Base-by-base conservation (phyloP, 2,113 vertebrate genomes). In the Mesocricetus auratus region DNA sequence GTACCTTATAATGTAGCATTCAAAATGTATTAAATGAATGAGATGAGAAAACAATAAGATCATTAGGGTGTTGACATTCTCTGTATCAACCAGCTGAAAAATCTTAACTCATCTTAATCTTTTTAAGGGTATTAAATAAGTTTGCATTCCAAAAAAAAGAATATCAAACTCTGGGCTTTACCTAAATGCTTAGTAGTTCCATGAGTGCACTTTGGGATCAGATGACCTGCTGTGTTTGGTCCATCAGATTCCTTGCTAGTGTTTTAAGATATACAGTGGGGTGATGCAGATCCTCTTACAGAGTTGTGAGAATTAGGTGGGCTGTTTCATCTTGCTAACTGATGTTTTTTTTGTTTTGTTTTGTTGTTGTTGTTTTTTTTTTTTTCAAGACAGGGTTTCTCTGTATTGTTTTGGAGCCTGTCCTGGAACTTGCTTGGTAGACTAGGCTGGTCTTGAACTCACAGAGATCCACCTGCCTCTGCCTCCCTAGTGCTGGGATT, bases 241-340 rank as follows among this genome's bases (percentile, higher is more conserved):
- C 78, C 8, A 24, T 92, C 39, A 94, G 15, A 92, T 92, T 81
- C 75, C 5, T 87, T 75, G 74, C 7, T 58, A 85, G 0, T 94
- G 87, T 92, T 88, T 68, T 92, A 42, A 87, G 92, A 26, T 53
- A 4, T 95, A 39, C 62, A 92, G 31, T n/a, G 39, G 50, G 56
- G 39, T 92, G 47, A 88, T 94, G n/a, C 36, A 93, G 58, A 10
- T 12, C 2, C 42, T 45, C n/a, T 66, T 79, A 47, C 0, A 53
- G 16, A 12, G 13, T 45, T 66, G 12, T 89, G 58, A 90, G 68
- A 93, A 78, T 90, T 79, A 56, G 26, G 19, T 39, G 22, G 26
- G 58, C 8, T 64, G 66, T 73, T 85, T 86, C 29, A 11, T 77
- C 82, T 77, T 83, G 33, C 58, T 95, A 68, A 77, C 31, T 36